Evolutionary conservation across 2,797 vertebrate species (phyloP).

Genomic region (Liparis tanakae): DNA sequence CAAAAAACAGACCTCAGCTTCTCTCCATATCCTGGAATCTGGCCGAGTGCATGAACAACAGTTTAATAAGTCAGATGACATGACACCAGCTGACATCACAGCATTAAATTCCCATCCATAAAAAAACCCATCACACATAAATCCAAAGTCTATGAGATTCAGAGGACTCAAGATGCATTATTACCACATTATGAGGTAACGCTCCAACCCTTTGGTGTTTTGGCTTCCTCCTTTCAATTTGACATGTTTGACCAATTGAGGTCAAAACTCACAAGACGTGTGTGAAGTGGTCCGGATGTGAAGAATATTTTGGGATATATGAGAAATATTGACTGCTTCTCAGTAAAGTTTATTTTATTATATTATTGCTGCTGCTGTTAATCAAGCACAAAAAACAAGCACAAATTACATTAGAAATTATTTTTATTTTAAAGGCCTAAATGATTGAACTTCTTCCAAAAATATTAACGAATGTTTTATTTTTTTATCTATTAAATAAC

Average conservation of each 20-base stretch:
- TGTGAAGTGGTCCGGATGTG: not conserved
- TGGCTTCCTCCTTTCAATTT: slow-evolving; percentile 20
- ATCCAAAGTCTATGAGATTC: slow-evolving; percentile 43
- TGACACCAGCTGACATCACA: slow-evolving; percentile 54
- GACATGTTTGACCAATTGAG: not conserved
- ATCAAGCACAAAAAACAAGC: not conserved
- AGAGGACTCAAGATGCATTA: slow-evolving; percentile 45
- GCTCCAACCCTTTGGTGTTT: slow-evolving; percentile 16
- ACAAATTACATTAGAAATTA: not conserved
- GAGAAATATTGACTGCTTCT: not conserved
- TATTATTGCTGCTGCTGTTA: not conserved
- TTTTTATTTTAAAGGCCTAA: not conserved
- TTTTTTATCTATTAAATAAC: not conserved
- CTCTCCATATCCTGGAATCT: slow-evolving; percentile 30
- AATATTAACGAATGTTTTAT: not conserved
- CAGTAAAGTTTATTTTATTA: not conserved
- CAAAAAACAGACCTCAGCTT: slow-evolving; percentile 37
- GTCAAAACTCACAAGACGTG: slow-evolving; percentile 8
- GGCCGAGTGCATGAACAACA: slow-evolving; percentile 22
- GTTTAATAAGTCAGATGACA: slow-evolving; percentile 61
- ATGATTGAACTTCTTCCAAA: not conserved
- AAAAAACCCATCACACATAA: slow-evolving; percentile 47
- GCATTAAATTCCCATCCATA: slow-evolving; percentile 58
- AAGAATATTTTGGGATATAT: slow-evolving; percentile 4
- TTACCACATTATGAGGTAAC: slow-evolving; percentile 25